Evolutionary conservation across 1,140 invertebrate genomes (phyloP).

Genomic region (Drosophila guanche): DNA sequence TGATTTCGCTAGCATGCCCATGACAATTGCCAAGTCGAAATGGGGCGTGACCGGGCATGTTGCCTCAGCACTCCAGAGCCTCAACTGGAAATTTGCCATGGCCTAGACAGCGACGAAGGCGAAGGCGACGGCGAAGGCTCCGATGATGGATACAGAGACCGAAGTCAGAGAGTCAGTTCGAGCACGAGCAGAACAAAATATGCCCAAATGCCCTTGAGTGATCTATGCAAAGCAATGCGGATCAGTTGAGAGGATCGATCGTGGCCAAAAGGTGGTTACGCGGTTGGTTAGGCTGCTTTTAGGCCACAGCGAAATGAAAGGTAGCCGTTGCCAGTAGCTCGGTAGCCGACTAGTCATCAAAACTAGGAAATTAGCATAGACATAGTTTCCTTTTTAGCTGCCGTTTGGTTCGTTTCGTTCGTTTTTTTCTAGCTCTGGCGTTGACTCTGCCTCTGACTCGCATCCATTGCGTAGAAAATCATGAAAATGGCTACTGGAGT

Average conservation of each 20-base stretch:
- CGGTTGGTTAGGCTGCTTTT: constrained; percentile 26
- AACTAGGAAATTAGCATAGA: constrained; percentile 71
- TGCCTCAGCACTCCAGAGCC: constrained; percentile 36
- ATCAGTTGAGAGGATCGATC: constrained; percentile 35
- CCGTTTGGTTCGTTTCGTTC: too few relatives aligned
- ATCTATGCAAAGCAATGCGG: constrained; percentile 60
- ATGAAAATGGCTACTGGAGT: constrained; percentile 77
- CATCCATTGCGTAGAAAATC: constrained; percentile 79
- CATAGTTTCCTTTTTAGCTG: constrained; percentile 43
- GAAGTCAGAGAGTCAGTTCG: constrained; percentile 13
- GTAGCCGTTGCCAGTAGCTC: constrained; percentile 63
- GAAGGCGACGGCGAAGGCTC: constrained; percentile 1
- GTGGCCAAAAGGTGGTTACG: constrained; percentile 63
- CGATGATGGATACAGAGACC: constrained; percentile 10
- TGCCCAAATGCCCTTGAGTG: constrained; percentile 67
- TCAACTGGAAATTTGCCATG: constrained; percentile 59
- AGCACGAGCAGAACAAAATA: constrained; percentile 59
- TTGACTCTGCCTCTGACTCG: constrained; percentile 20
- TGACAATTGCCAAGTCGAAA: constrained; percentile 61
- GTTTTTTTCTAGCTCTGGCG: background rate
- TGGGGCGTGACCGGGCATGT: constrained; percentile 56
- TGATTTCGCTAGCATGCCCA: constrained; percentile 39
- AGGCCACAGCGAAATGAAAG: constrained; percentile 51
- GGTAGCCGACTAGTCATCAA: constrained; percentile 68
- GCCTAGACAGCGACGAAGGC: constrained; percentile 30